These are phyloP conservation scores for Silurus lanzhouensis DNA, from an alignment of 2,797 vertebrate species.

Conservation along the genomic window DNA sequence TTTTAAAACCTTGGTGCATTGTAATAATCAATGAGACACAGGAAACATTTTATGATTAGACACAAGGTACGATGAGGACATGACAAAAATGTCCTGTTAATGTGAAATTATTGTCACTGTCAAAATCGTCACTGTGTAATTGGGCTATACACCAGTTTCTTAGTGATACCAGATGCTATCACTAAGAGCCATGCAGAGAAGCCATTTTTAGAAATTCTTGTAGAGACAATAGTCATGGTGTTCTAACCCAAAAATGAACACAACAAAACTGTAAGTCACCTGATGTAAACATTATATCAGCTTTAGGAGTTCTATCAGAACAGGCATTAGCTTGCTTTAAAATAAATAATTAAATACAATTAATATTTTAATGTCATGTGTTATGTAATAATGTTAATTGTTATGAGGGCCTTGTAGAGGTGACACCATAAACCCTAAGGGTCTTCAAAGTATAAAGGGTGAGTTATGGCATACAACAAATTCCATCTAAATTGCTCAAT, in stretches of 20 bases:
- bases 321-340: not conserved
- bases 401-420: not conserved
- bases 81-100: not conserved
- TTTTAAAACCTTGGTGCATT: not conserved
- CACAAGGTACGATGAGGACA: not conserved
- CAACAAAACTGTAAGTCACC: not conserved
- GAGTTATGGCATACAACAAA: not conserved
- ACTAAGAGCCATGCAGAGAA: not conserved
- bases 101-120: not conserved
- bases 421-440: not conserved
- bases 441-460: not conserved
- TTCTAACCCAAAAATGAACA: not conserved
- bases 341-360: not conserved
- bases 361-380: not conserved
- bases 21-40: not conserved
- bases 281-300: not conserved
- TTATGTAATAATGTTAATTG: not conserved
- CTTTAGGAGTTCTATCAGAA: not conserved
- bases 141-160: not conserved
- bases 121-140: not conserved
- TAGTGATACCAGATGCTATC: not conserved
- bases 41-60: too few relatives aligned
- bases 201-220: not conserved
- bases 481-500: not conserved
- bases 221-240: not conserved